phyloP scores from a whole-genome alignment of 2,113 vertebrate genomes.

The Bungarus multicinctus region DNA sequence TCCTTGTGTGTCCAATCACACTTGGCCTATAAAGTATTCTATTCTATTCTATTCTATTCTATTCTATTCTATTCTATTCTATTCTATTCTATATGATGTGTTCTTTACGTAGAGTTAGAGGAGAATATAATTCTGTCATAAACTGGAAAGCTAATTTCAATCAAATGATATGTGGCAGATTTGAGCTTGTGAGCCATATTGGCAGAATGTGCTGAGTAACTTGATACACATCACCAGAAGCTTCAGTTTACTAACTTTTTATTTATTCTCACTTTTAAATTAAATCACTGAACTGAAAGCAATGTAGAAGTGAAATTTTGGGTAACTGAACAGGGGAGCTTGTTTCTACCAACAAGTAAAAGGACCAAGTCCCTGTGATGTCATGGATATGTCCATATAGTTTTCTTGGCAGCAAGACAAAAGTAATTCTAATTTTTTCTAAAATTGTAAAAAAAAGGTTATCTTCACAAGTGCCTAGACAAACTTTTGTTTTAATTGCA shows the following conservation, averaged over 20 bases:
- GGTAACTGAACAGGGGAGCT: neutral
- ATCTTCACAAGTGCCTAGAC: neutral
- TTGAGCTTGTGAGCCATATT: neutral
- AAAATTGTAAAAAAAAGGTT: neutral
- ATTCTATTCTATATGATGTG: neutral
- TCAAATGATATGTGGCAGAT: neutral
- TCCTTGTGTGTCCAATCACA: too few relatives aligned
- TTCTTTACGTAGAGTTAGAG: neutral
- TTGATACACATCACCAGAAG: neutral
- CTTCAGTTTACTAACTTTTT: neutral
- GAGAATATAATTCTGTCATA: neutral
- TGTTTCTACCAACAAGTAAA: neutral
- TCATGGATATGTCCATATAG: neutral
- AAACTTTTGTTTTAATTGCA: neutral
- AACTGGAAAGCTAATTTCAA: neutral
- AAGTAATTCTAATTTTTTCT: neutral
- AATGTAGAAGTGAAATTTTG: neutral
- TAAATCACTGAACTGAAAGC: neutral
- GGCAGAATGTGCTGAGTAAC: neutral
- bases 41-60: too few relatives aligned
- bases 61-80: too few relatives aligned
- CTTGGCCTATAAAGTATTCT: too few relatives aligned
- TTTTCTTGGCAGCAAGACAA: neutral
- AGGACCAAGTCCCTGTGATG: neutral
- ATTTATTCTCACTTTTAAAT: neutral